Conservation (phyloP, 1,140 invertebrate species). For the Drosophila mojavensis region DNA sequence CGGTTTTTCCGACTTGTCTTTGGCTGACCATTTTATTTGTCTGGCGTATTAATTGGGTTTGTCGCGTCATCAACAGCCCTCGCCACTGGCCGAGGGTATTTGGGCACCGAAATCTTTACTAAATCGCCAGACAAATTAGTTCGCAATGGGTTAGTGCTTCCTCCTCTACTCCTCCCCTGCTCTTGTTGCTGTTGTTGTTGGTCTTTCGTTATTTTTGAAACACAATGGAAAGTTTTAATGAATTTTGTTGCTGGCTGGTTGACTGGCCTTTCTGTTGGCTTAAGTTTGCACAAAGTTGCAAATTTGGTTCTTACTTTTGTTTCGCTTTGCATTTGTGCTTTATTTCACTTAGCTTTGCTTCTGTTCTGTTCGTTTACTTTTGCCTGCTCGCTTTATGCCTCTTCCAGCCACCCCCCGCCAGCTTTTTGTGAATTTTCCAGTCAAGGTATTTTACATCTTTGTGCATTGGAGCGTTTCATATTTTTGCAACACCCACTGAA, state of each 20-base stretch:
- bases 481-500: conserved; percentile 40
- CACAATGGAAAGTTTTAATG: conserved; percentile 80
- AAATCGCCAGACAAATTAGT: conserved; percentile 80
- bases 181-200: conserved; percentile 27
- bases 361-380: conserved; percentile 16
- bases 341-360: conserved; percentile 6
- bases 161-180: not conserved
- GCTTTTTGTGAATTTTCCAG: conserved; percentile 60
- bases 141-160: conserved; percentile 61
- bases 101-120: conserved; percentile 54
- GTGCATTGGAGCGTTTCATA: conserved; percentile 67
- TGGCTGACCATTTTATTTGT: conserved; percentile 68
- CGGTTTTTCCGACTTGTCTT: conserved; percentile 51
- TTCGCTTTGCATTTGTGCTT: conserved; percentile 25
- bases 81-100: conserved; percentile 8
- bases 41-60: conserved; percentile 82
- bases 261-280: conserved; percentile 56
- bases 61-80: conserved; percentile 69
- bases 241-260: conserved; percentile 58
- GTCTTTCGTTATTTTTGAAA: conserved; percentile 46
- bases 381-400: conserved; percentile 1
- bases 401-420: conserved; percentile 12
- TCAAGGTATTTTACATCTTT: conserved; percentile 77
- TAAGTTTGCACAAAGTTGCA: conserved; percentile 61
- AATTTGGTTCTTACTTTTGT: conserved; percentile 67